phyloP scores from a whole-genome alignment of 2,113 vertebrate genomes.

The Bagarius yarrelli region DNA sequence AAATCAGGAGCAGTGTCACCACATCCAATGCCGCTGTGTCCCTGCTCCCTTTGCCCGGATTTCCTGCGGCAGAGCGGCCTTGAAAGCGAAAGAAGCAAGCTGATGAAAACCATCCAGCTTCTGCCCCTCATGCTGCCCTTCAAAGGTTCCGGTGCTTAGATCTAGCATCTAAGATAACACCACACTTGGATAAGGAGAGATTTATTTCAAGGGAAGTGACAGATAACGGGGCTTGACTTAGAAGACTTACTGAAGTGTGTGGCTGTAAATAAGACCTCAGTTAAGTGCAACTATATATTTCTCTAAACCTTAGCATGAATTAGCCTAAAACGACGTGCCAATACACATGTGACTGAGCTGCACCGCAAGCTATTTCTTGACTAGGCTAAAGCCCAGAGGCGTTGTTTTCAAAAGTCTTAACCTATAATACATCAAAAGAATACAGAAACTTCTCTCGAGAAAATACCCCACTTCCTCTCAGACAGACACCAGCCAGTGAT shows the following conservation, averaged over 20 bases:
- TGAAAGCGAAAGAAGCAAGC: constrained; percentile 22
- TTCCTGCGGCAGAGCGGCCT: background rate
- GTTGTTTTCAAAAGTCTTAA: constrained; percentile 53
- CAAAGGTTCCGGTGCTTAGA: constrained; percentile 37
- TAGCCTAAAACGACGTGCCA: constrained; percentile 35
- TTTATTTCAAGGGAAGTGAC: constrained; percentile 42
- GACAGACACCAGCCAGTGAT: constrained; percentile 26
- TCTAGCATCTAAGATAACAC: constrained; percentile 46
- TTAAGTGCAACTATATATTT: constrained; percentile 18
- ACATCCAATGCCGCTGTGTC: background rate
- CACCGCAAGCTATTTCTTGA: constrained; percentile 31
- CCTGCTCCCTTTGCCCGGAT: constrained; percentile 1
- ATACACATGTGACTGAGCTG: constrained; percentile 19
- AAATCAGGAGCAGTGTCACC: constrained; percentile 16
- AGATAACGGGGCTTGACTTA: constrained; percentile 40
- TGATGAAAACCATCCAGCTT: constrained; percentile 49
- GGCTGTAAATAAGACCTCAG: constrained; percentile 41
- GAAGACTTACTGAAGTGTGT: constrained; percentile 23
- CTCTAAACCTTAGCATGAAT: constrained; percentile 18
- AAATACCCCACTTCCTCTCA: constrained; percentile 37
- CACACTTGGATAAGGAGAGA: constrained; percentile 30
- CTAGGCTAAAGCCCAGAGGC: constrained; percentile 46
- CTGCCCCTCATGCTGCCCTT: constrained; percentile 30
- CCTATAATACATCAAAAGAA: constrained; percentile 47
- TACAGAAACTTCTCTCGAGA: constrained; percentile 40